Percentiles rank a stretch among this genome's conserved stretches.
phyloP scores from a whole-genome alignment of 2,797 vertebrate species.

The Kryptolebias ocellatus region DNA sequence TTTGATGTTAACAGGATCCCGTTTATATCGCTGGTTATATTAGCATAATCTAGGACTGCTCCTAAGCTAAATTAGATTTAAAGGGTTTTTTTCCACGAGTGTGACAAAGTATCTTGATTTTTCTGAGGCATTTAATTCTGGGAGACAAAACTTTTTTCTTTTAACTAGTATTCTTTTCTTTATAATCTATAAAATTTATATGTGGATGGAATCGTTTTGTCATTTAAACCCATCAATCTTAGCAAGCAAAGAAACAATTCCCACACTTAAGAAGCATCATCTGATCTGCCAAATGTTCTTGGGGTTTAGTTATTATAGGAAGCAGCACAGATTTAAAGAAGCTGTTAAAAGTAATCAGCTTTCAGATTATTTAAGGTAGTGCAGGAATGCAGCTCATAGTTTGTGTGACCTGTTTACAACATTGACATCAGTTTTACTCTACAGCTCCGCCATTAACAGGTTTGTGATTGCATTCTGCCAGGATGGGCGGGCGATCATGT shows the following conservation, averaged over 20 bases:
- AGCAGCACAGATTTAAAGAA: conserved; percentile 5
- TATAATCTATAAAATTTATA: too few relatives aligned
- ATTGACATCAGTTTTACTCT: not conserved
- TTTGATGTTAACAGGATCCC: not conserved
- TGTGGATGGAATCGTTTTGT: not conserved
- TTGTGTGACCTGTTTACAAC: conserved; percentile 4
- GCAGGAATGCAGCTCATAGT: conserved; percentile 9
- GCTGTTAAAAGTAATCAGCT: too few relatives aligned
- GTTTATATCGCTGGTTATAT: conserved; percentile 1
- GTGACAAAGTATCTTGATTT: too few relatives aligned
- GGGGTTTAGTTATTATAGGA: conserved; percentile 4
- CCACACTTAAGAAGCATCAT: not conserved
- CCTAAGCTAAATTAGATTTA: conserved; percentile 3
- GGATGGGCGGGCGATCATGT: too few relatives aligned
- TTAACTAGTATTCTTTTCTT: too few relatives aligned
- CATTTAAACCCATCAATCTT: not conserved
- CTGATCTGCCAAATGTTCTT: not conserved
- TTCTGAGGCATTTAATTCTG: too few relatives aligned
- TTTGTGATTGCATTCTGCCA: too few relatives aligned
- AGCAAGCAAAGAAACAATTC: conserved; percentile 1
- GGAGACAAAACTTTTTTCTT: too few relatives aligned
- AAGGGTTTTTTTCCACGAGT: not conserved
- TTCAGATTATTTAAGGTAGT: conserved; percentile 3
- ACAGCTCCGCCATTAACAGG: conserved; percentile 4
- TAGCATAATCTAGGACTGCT: not conserved